Evolutionary conservation across 30 jellyfish, hydroid and myxozoan genomes (phyloP).

Genomic region (Cassiopea andromeda): DNA sequence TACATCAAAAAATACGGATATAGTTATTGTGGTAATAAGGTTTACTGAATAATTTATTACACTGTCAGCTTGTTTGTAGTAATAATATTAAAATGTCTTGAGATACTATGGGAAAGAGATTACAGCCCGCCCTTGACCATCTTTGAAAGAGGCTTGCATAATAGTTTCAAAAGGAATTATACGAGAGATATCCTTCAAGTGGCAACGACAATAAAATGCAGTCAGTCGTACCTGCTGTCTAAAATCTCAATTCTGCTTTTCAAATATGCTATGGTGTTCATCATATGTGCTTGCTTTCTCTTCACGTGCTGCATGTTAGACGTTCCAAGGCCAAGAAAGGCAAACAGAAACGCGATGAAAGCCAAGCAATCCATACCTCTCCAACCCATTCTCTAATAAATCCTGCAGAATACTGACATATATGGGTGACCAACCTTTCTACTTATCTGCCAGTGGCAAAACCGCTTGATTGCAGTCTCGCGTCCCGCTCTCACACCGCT

Average conservation of each 20-base stretch:
- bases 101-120: not conserved
- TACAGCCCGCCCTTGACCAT: not conserved
- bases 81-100: not conserved
- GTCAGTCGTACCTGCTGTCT: constrained; percentile 19
- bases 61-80: not conserved
- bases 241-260: constrained; percentile 31
- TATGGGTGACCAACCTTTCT: not conserved
- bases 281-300: constrained; percentile 48
- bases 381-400: not conserved
- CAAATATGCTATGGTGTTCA: constrained; percentile 33
- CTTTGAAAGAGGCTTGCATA: no score
- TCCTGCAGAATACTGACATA: not conserved
- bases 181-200: no score
- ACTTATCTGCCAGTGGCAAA: not conserved
- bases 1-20: no score
- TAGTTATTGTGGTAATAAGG: no score
- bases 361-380: not conserved
- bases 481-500: not conserved
- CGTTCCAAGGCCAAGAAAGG: not conserved
- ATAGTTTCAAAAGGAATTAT: no score
- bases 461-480: not conserved
- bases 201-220: not conserved
- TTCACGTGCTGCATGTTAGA: constrained; percentile 1
- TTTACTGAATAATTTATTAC: no score
- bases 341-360: not conserved